Conservation (phyloP, 2,888 invertebrate genomes). For the Norana najaformis region DNA sequence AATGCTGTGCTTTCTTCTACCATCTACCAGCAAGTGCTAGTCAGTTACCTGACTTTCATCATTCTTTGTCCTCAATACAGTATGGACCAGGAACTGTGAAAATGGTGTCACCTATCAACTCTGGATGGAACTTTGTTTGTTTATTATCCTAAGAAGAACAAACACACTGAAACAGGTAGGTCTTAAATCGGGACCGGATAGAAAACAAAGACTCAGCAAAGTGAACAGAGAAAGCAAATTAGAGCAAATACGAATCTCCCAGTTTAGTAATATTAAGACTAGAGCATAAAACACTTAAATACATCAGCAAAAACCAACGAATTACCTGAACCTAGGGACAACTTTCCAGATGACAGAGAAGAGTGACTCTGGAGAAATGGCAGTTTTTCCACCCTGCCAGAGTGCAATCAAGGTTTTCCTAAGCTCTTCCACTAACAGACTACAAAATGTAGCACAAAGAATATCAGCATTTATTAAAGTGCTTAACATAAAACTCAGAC, state of each 20-base stretch:
- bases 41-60: no score
- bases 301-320: neutral
- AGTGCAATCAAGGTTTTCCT: slow-evolving; percentile 77
- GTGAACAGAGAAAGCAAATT: neutral
- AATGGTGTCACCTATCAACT: no score
- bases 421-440: slow-evolving; percentile 78
- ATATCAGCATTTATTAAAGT: neutral
- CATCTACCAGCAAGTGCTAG: no score
- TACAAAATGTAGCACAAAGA: slow-evolving; percentile 52
- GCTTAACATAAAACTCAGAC: neutral
- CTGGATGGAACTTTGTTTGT: no score
- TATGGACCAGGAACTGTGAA: no score
- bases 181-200: no score
- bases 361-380: slow-evolving; percentile 79
- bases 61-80: no score
- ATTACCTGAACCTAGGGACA: slow-evolving; percentile 74
- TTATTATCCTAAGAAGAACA: no score
- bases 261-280: no score
- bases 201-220: no score
- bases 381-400: slow-evolving; percentile 73
- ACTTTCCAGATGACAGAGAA: slow-evolving; percentile 79
- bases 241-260: neutral
- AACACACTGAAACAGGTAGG: no score
- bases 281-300: neutral
- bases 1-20: no score